Evolutionary conservation across 2,888 invertebrate species (phyloP), one percentile per base, ranked within the genome.

Genomic region (Acrobasis consociella): DNA sequence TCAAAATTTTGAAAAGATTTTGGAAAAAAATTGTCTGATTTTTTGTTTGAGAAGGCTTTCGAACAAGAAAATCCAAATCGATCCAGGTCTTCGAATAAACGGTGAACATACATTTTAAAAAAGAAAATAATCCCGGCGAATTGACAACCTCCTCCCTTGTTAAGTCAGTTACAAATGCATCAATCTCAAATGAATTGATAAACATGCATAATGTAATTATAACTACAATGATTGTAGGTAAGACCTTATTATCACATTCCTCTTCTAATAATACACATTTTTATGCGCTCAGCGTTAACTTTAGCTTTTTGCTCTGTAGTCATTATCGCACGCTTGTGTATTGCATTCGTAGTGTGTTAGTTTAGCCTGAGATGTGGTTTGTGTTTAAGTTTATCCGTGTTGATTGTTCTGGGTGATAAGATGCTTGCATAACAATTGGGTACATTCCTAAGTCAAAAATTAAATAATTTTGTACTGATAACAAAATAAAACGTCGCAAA

Each of bases 231-330:
- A 16, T 9, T n/a, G 38, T 11, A 56, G 11, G 38, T 15, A 37
- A 39, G 10, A n/a, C 17, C 56, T 56, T 42, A 46, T 56, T 56
- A 46, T 56, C 22, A 17, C 56, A 42, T 56, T 56, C 56, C 42
- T 13, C 5, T 16, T 42, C 17, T 5, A 17, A 22, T 46, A 15
- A 55, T 55, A 39, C 5, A 52, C 38, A 56, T 42, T 42, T 46
- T 55, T 39, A 39, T 55, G 55, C 55, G 15, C 16, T 39, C 10
- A 7, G 37, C 31, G 9, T 31, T n/a, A 5, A 37, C 22, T 31
- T 52, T n/a, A 22, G 37, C 52, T 37, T 52, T 53, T 38, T 37
- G 37, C 37, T 15, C 13, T 37, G 53, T 37, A 37, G 13, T 53
- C 7, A 38, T n/a, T 37, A 15, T 13, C 11, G 17, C 50, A 37